Base-by-base conservation (phyloP, 2,888 invertebrate genomes). In the Carabus problematicus region DNA sequence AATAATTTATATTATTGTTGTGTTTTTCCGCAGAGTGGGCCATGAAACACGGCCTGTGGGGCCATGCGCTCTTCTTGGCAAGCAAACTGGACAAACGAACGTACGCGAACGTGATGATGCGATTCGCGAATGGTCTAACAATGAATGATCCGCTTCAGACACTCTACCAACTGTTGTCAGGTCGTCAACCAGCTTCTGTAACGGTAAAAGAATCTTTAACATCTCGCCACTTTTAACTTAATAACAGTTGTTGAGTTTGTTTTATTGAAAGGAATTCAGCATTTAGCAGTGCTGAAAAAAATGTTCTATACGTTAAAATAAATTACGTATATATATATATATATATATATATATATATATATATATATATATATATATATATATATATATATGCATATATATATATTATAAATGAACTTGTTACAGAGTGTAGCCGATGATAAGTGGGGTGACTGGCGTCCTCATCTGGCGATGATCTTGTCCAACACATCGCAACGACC, bases 401-500 rank as follows among this genome's bases (percentile, higher is more conserved):
- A 12, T 59, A 41, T 41, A 69, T 70, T 55, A 8, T 62, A 64
- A 60, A 41, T 41, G 62, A 67, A 52, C 43, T 54, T 60, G 63
- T 77, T 79, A 58, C 79, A 90, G 90, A 86, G 88, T 76, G 86
- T 87, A 73, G 79, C 86, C 41, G 92, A 92, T 79, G 89, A 89
- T 75, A 88, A 88, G 74, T 92, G 92, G 92, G 93, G 89, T 66
- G 97, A 97, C 83, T 99, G 98, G 98, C 87, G 96, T 71, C 94
- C 97, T 18, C 98, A 99, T 85, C 87, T 97, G 67, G 97, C 98
- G 70, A 95, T 98, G 89, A 89, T 99, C 75, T 86, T 98, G 64
- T 92, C 97, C 71, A 95, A 95, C 82, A 88, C 91, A 11, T 88
- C 91, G 9, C 85, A 87, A 73, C 86, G 88, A 71, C 90, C 92